A percentile compares a stretch with the other conserved stretches of the same genome.
Conservation (phyloP, 2,888 invertebrate genomes). For the Drosophila austrosaltans region DNA sequence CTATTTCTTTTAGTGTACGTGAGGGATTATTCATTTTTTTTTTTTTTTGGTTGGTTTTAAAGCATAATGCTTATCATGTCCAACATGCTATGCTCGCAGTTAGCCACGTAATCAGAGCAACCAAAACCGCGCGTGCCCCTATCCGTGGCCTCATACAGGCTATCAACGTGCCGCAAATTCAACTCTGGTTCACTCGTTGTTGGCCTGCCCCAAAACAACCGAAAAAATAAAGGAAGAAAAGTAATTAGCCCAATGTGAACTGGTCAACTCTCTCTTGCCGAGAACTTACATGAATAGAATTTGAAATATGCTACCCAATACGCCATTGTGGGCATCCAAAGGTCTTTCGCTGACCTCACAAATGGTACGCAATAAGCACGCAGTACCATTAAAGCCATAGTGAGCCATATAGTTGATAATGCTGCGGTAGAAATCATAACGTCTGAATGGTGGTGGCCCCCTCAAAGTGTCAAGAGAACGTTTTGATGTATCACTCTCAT, state of each 20-base stretch:
- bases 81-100: conserved; percentile 76
- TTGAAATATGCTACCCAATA: conserved; percentile 87
- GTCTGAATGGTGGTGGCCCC: conserved; percentile 60
- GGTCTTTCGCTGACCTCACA: conserved; percentile 86
- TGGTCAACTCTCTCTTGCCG: not conserved
- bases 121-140: conserved; percentile 50
- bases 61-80: conserved; percentile 74
- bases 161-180: conserved; percentile 58
- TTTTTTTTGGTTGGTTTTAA: conserved; percentile 28
- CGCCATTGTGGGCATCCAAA: conserved; percentile 85
- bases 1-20: not conserved
- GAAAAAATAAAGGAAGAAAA: conserved; percentile 40
- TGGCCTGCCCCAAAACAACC: conserved; percentile 64
- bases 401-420: conserved; percentile 75
- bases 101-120: conserved; percentile 69
- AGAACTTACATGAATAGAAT: conserved; percentile 87
- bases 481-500: conserved; percentile 11
- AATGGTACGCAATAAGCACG: conserved; percentile 87
- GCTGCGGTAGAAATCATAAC: conserved; percentile 76
- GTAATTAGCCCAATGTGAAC: conserved; percentile 48
- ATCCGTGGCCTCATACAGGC: conserved; percentile 69
- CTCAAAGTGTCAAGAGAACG: conserved; percentile 43
- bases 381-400: conserved; percentile 84
- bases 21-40: not conserved
- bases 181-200: conserved; percentile 74